Evolutionary conservation across 2,113 vertebrate genomes (phyloP), one percentile per base, ranked within the genome.

Genomic region (Hippocampus zosterae): DNA sequence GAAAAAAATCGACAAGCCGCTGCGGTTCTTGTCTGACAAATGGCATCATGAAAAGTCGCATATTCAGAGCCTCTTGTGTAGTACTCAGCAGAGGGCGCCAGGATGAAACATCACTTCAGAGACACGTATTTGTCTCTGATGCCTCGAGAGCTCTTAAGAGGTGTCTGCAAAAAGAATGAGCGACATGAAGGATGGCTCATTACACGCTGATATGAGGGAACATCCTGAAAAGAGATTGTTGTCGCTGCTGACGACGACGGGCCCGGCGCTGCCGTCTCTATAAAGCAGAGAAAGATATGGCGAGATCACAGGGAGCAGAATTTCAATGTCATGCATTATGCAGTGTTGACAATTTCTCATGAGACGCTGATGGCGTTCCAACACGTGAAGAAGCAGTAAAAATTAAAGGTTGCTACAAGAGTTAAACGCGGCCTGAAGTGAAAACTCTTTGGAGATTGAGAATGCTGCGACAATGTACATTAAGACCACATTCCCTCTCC

Each of bases 161-260:
- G 62, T 73, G 55, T 59, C 50, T 56, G 27, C 11, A 16, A 79
- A 70, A 79, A 70, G 69, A 66, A 60, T 29, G 65, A 15, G 53
- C 67, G 33, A 61, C 67, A 75, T 82, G 70, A 77, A 82, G 66
- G 72, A 69, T 64, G 52, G 56, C 73, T 82, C 67, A 77, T 82
- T 76, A 65, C 25, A 64, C 44, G 59, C 67, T 59, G 50, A 81
- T 81, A 60, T 60, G 57, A 60, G 72, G 42, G 61, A 65, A 44
- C n/a, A 63, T 72, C 69, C 33, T 67, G 50, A 72, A 48, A 67
- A 50, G 56, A 50, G 65, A 65, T 78, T 62, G 66, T 73, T 81
- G 70, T 80, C 72, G 50, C 40, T 73, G 50, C 40, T 55, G 61
- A 25, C 72, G 70, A 57, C 70, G 70, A 57, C 23, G 23, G 69